A percentile compares a stretch with the other conserved stretches of the same genome.
Conservation (phyloP, 2,888 invertebrate genomes). For the Andrena marginata region DNA sequence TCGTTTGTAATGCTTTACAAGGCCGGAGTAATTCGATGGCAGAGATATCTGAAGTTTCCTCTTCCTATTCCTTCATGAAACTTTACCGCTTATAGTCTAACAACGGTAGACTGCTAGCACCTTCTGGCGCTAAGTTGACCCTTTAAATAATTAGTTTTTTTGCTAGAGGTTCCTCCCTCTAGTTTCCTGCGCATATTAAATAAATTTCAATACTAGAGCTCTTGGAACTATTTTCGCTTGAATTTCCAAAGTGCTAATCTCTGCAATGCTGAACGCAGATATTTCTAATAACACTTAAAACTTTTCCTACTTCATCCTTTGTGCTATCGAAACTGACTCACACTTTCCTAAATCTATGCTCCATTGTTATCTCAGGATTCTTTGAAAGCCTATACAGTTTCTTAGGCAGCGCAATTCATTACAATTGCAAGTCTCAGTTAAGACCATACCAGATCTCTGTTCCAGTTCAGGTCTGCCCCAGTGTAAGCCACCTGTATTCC, state of each 20-base stretch:
- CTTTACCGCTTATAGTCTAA: not conserved
- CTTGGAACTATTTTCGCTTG: no score
- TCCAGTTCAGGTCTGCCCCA: no score
- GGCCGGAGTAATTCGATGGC: not conserved
- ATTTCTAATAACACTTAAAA: not conserved
- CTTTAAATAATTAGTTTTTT: not conserved
- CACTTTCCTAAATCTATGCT: no score
- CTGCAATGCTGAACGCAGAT: not conserved
- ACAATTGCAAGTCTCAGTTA: no score
- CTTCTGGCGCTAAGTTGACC: not conserved
- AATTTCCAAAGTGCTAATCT: not conserved
- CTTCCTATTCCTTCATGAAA: slow-evolving; percentile 1
- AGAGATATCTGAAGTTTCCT: not conserved
- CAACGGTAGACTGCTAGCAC: slow-evolving; percentile 1
- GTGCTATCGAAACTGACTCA: not conserved
- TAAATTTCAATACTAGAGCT: no score
- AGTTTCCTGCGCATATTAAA: not conserved
- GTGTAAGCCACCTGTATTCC: no score
- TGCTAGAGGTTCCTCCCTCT: not conserved
- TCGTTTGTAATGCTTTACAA: not conserved
- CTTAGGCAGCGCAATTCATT: no score
- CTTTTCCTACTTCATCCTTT: not conserved
- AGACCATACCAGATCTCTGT: no score
- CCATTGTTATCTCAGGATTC: no score
- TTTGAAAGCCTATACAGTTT: no score